phyloP scores from a whole-genome alignment of 1,140 invertebrate genomes.

The Bombus waltoni region DNA sequence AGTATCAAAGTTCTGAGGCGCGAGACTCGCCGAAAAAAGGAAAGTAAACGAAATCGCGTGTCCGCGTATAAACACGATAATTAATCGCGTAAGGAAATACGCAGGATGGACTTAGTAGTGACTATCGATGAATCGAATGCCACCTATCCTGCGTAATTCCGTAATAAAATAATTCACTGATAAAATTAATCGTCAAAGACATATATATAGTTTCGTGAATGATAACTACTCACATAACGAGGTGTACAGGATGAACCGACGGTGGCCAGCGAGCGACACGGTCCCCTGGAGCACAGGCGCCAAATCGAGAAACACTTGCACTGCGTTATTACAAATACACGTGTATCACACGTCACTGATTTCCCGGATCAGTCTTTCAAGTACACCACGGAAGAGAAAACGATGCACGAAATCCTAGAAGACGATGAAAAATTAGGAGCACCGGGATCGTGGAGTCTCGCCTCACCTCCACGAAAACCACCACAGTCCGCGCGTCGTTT shows the following conservation, averaged over 20 bases:
- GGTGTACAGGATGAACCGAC: slow-evolving; percentile 37
- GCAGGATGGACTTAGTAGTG: fast-evolving
- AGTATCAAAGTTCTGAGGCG: too few species aligned
- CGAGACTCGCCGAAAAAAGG: too few species aligned
- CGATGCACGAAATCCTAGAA: slow-evolving; percentile 5
- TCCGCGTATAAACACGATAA: too few species aligned
- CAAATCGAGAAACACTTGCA: slow-evolving; percentile 41
- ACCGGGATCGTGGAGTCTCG: slow-evolving; percentile 35
- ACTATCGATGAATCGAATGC: too few species aligned
- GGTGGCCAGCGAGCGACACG: slow-evolving; percentile 16
- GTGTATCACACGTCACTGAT: slow-evolving; percentile 48
- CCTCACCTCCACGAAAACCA: slow-evolving; percentile 45
- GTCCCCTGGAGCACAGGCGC: slow-evolving; percentile 4
- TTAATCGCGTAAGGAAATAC: fast-evolving
- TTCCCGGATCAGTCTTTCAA: slow-evolving; percentile 7
- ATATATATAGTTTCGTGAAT: neutral
- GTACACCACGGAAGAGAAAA: slow-evolving; percentile 21
- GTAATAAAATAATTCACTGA: neutral
- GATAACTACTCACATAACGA: slow-evolving; percentile 52
- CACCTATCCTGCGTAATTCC: neutral
- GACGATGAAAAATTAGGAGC: neutral
- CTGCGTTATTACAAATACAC: slow-evolving; percentile 38
- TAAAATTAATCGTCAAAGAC: neutral
- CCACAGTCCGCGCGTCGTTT: slow-evolving; percentile 28
- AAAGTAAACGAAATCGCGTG: too few species aligned